phyloP scores from a whole-genome alignment of 2,888 invertebrate genomes.

The Melangyna quadrimaculata region DNA sequence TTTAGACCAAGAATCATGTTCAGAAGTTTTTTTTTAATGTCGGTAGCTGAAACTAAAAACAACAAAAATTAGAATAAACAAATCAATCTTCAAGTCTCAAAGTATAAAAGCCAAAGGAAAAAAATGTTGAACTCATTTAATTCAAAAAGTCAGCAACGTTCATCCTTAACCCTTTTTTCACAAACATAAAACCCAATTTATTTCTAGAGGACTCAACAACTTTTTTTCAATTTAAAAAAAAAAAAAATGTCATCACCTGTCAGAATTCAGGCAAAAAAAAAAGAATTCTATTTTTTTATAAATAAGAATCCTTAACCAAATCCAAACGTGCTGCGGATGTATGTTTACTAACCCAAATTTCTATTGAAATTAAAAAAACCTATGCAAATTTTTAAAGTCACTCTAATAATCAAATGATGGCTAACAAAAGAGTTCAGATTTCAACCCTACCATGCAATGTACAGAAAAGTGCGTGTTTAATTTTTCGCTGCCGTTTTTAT shows the following conservation, averaged over 20 bases:
- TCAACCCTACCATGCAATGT: constrained; percentile 48
- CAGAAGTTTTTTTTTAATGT: too few species aligned
- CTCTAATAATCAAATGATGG: constrained; percentile 42
- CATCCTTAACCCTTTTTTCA: background rate
- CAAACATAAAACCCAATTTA: constrained; percentile 45
- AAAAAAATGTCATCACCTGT: constrained; percentile 54
- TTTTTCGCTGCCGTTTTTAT: constrained; percentile 10
- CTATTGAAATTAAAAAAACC: constrained; percentile 22
- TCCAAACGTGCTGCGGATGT: background rate
- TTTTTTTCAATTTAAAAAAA: background rate
- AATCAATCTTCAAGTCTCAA: background rate
- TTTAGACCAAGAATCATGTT: too few species aligned
- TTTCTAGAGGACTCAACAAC: background rate
- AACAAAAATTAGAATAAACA: background rate
- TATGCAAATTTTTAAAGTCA: constrained; percentile 68
- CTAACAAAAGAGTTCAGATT: constrained; percentile 51
- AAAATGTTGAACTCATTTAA: background rate
- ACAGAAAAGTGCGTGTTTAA: constrained; percentile 1
- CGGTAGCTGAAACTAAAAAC: too few species aligned
- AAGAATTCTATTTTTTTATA: background rate
- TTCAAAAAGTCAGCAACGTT: constrained; percentile 10
- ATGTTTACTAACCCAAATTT: constrained; percentile 3
- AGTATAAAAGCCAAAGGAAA: background rate
- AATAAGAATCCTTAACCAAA: constrained; percentile 8
- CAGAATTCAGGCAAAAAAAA: background rate